Conservation (phyloP, 92 coral and sea anemone species). For the Epizoanthus rinbou region DNA sequence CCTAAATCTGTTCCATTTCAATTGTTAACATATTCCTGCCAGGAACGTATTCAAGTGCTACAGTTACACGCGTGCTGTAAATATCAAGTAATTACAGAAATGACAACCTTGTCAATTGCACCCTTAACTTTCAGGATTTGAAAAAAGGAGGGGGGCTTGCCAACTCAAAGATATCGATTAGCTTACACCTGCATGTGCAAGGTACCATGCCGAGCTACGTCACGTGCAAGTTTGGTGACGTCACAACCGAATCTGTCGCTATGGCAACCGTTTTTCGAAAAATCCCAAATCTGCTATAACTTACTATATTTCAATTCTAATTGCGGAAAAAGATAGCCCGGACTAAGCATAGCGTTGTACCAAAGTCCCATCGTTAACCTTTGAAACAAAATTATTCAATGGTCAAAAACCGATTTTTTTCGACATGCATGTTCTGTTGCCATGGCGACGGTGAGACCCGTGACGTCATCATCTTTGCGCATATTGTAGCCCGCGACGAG, state of each 20-base stretch:
- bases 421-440: too few relatives aligned
- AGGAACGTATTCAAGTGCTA: constrained; percentile 1
- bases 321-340: background rate
- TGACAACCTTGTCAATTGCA: constrained; percentile 15
- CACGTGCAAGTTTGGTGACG: background rate
- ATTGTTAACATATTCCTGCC: constrained; percentile 5
- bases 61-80: constrained; percentile 17
- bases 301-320: background rate
- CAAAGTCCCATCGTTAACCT: background rate
- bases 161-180: background rate
- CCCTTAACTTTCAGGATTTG: constrained; percentile 13
- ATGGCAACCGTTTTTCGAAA: constrained; percentile 7
- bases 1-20: background rate
- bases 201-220: background rate
- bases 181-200: background rate
- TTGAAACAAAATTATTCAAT: background rate
- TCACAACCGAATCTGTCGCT: background rate
- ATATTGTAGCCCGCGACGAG: too few relatives aligned
- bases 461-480: too few relatives aligned
- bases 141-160: background rate
- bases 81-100: background rate
- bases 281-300: background rate
- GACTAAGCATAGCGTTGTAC: background rate
- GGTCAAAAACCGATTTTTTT: too few relatives aligned
- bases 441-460: too few relatives aligned